Conservation (phyloP, 2,888 invertebrate species). For the Drosophila planitibia region DNA sequence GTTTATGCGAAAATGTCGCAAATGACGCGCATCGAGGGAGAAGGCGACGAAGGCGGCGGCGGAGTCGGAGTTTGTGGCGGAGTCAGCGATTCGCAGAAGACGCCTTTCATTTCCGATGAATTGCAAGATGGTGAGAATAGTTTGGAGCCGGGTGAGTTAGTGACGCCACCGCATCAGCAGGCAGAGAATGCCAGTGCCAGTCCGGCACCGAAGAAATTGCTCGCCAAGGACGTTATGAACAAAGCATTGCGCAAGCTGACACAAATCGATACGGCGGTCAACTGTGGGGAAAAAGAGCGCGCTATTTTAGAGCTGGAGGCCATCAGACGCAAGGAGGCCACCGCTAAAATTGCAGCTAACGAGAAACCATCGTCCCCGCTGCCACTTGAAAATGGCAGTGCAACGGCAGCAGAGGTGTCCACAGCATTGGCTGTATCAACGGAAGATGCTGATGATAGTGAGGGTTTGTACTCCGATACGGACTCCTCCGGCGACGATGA, state of each 20-base stretch:
- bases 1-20: conserved; percentile 44
- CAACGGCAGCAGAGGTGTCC: not conserved
- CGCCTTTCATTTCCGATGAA: conserved; percentile 54
- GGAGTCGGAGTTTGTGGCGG: not conserved
- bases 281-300: conserved; percentile 68
- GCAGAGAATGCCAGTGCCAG: conserved; percentile 33
- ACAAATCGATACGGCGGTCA: conserved; percentile 46
- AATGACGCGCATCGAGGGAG: conserved; percentile 14
- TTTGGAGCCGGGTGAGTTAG: conserved; percentile 83
- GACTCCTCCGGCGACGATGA: conserved; percentile 69
- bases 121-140: conserved; percentile 81
- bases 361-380: not conserved
- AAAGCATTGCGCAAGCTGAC: conserved; percentile 67
- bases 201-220: conserved; percentile 45
- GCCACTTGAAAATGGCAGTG: conserved; percentile 29
- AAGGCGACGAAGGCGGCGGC: not conserved
- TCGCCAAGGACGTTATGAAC: conserved; percentile 58
- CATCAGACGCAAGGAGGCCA: conserved; percentile 68
- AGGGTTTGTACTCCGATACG: conserved; percentile 68
- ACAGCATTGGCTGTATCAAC: conserved; percentile 1
- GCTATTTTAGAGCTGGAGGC: conserved; percentile 75
- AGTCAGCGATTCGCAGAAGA: conserved; percentile 17
- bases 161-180: conserved; percentile 81
- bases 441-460: conserved; percentile 61
- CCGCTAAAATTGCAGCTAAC: conserved; percentile 17